These are phyloP conservation scores for Lamprologus sp. DNA, from an alignment of 2,113 vertebrate species.

Conservation along the genomic window DNA sequence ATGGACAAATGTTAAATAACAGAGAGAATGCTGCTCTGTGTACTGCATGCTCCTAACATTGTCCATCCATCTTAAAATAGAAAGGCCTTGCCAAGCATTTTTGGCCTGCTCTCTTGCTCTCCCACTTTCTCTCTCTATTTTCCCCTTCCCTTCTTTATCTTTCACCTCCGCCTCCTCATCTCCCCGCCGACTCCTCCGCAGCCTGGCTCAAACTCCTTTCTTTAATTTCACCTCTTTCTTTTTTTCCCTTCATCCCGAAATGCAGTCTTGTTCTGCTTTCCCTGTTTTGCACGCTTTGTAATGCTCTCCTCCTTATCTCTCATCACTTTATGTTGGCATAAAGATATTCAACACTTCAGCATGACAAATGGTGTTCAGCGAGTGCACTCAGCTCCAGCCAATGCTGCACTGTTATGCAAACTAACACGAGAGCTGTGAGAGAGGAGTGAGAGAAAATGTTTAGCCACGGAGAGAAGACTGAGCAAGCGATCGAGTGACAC, in stretches of 20 bases:
- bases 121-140: neutral
- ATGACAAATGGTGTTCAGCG: slow-evolving; percentile 41
- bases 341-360: slow-evolving; percentile 39
- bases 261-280: neutral
- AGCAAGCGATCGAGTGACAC: neutral
- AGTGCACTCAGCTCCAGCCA: slow-evolving; percentile 54
- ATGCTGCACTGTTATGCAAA: slow-evolving; percentile 58
- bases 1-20: slow-evolving; percentile 18
- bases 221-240: neutral
- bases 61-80: slow-evolving; percentile 54
- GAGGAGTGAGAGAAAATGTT: slow-evolving; percentile 12
- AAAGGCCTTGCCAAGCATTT: slow-evolving; percentile 53
- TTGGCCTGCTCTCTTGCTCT: slow-evolving; percentile 15
- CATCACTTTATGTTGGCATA: slow-evolving; percentile 2
- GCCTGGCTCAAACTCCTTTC: neutral
- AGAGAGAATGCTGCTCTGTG: slow-evolving; percentile 30
- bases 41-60: slow-evolving; percentile 13
- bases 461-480: neutral
- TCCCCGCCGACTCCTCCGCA: neutral
- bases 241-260: neutral
- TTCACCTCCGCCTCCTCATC: neutral
- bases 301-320: neutral
- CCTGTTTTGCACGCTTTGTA: neutral
- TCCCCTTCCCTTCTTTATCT: neutral
- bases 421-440: slow-evolving; percentile 33